These are phyloP conservation scores for Mus spretus DNA, from an alignment of 2,797 vertebrate species.

Conservation along the genomic window DNA sequence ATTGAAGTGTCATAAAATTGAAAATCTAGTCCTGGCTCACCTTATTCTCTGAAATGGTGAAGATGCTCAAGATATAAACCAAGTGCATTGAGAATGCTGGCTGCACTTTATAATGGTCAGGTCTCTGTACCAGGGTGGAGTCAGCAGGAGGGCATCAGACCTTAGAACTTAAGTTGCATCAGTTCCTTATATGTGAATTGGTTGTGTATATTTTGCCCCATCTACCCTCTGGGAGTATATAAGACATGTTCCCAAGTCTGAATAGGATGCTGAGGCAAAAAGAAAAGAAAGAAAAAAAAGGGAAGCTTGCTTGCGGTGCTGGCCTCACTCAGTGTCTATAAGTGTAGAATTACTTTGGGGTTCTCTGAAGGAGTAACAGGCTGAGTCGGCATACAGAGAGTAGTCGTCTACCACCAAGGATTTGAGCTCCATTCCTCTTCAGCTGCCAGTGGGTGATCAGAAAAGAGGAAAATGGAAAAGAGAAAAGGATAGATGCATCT, in stretches of 20 bases:
- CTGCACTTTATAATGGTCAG: slow-evolving; percentile 2
- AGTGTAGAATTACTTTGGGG: neutral
- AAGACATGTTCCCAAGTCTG: neutral
- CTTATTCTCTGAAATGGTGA: slow-evolving; percentile 50
- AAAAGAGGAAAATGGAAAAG: neutral
- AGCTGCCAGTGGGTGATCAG: neutral
- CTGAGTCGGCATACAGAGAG: neutral
- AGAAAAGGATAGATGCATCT: neutral
- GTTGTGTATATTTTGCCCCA: neutral
- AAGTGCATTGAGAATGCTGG: neutral
- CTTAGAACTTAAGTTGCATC: neutral
- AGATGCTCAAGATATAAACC: slow-evolving; percentile 4
- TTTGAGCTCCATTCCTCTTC: neutral
- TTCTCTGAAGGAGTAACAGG: neutral
- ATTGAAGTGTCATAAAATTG: neutral
- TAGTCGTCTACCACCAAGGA: neutral
- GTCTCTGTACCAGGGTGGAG: neutral
- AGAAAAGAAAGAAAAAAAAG: too few species aligned
- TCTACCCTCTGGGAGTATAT: neutral
- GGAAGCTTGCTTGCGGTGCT: neutral
- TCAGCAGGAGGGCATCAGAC: neutral
- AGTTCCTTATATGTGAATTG: neutral
- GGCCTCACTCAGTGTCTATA: neutral
- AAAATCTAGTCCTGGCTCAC: neutral
- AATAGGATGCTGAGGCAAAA: neutral